These are phyloP conservation scores for Antheraea mylitta DNA, from an alignment of 1,140 invertebrate genomes.

Conservation along the genomic window DNA sequence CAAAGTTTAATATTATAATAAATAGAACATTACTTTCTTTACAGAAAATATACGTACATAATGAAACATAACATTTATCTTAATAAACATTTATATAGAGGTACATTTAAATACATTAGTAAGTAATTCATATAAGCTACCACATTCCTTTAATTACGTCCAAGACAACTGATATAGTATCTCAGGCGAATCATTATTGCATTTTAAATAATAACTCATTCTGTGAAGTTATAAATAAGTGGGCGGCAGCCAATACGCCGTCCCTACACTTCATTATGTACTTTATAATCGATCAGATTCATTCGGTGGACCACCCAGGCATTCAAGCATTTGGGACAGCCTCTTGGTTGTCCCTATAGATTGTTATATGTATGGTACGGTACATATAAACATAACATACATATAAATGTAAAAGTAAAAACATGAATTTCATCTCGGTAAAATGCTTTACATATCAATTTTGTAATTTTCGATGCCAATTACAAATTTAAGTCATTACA, in stretches of 20 bases:
- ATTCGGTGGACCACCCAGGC: constrained; percentile 69
- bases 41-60: too few species aligned
- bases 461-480: constrained; percentile 62
- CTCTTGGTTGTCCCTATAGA: constrained; percentile 33
- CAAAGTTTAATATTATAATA: too few species aligned
- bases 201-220: constrained; percentile 46
- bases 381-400: not conserved
- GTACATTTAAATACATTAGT: not conserved
- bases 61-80: not conserved
- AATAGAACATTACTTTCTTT: too few species aligned
- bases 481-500: constrained; percentile 63
- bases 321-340: constrained; percentile 35
- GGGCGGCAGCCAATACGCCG: constrained; percentile 33
- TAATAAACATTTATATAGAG: not conserved
- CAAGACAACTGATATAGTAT: constrained; percentile 34
- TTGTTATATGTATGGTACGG: not conserved
- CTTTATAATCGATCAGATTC: constrained; percentile 53
- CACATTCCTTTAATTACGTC: constrained; percentile 40
- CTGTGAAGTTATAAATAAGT: constrained; percentile 37
- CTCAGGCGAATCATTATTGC: constrained; percentile 35
- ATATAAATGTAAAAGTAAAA: not conserved
- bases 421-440: constrained; percentile 15
- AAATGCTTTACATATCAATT: constrained; percentile 41
- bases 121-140: constrained; percentile 22
- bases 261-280: constrained; percentile 43